These are phyloP conservation scores for Plotosus lineatus DNA, from an alignment of 2,113 vertebrate species.

Conservation along the genomic window DNA sequence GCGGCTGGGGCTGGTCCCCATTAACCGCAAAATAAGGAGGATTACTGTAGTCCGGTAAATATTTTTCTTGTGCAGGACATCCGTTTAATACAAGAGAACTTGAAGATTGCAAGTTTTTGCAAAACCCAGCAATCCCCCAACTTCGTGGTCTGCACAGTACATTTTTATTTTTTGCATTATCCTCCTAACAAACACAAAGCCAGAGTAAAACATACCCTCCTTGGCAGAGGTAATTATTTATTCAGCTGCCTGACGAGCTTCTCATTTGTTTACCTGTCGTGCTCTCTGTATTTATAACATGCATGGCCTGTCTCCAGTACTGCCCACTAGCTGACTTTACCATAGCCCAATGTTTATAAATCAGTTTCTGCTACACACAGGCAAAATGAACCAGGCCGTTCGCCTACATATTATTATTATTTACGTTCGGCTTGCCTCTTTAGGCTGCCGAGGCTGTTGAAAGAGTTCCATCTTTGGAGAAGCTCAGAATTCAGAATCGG, in stretches of 20 bases:
- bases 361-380: conserved; percentile 61
- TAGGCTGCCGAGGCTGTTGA: neutral
- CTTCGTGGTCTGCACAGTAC: no score
- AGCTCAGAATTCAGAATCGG: neutral
- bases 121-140: no score
- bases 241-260: conserved; percentile 45
- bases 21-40: no score
- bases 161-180: no score
- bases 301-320: neutral
- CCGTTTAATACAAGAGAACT: no score
- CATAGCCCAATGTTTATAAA: conserved; percentile 69
- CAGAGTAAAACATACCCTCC: no score
- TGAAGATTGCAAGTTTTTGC: no score
- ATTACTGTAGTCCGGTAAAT: no score
- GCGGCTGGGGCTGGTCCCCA: no score
- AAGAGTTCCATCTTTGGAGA: neutral
- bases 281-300: conserved; percentile 23
- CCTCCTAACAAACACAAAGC: no score
- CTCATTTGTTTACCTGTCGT: conserved; percentile 40
- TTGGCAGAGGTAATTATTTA: no score
- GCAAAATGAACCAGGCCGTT: conserved; percentile 62
- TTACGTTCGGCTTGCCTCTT: neutral
- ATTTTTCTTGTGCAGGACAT: no score
- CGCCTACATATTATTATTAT: neutral
- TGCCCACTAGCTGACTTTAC: conserved; percentile 61